A percentile compares a stretch with the other conserved stretches of the same genome.
Evolutionary conservation across 2,888 invertebrate species (phyloP).

Genomic region (Antheraea yamamai): DNA sequence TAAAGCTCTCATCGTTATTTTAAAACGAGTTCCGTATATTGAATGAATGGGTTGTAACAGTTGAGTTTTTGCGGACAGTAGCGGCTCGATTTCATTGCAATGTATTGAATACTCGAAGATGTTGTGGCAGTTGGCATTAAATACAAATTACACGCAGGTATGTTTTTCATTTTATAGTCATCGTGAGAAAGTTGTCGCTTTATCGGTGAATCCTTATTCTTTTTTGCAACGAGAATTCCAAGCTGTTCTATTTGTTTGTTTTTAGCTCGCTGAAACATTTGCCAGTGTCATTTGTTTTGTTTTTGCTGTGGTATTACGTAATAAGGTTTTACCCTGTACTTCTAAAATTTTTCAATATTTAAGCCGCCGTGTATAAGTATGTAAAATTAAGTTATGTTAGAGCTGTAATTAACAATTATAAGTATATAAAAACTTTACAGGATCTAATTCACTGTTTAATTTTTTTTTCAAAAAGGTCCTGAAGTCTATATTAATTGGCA

Average conservation of each 20-base stretch:
- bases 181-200: conserved; percentile 11
- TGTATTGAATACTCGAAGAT: not conserved
- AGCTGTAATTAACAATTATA: too few species aligned
- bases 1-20: not conserved
- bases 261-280: not conserved
- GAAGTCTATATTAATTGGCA: too few species aligned
- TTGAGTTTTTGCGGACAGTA: conserved; percentile 3
- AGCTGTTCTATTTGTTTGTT: not conserved
- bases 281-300: not conserved
- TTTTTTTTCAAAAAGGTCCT: too few species aligned
- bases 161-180: not conserved
- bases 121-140: not conserved
- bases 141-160: not conserved
- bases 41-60: conserved; percentile 7
- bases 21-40: conserved; percentile 8
- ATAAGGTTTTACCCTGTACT: not conserved
- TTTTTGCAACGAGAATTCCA: not conserved
- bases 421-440: too few species aligned
- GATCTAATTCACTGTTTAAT: too few species aligned
- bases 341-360: not conserved
- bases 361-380: too few species aligned
- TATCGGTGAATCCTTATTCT: not conserved
- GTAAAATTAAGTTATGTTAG: too few species aligned
- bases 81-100: not conserved
- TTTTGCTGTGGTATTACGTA: not conserved